Base-by-base conservation (phyloP, 2,888 invertebrate species). In the Drosophila neoperkinsi region DNA sequence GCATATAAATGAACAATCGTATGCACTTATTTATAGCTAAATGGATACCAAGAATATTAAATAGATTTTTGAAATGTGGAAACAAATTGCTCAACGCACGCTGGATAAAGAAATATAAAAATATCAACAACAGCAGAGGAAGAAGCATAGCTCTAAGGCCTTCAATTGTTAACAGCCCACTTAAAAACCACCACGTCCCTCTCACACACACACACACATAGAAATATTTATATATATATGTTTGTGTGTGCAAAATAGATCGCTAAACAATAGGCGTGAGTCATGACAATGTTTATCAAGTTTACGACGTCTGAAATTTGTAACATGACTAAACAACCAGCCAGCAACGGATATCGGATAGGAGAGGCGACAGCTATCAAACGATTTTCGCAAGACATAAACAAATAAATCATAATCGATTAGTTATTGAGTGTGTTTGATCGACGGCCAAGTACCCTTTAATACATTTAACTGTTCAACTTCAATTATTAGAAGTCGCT, bases 201-300 rank as follows among this genome's bases (percentile, higher is more conserved):
- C 28, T 10, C n/a, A 1, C 9, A n/a, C 10, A 41, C n/a, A 21
- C 41, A 21, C 5, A 21, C 41, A 5, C 4, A 25, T 16, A 16
- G 9, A 25, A 16, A 25, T 21, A 46, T 16, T 28, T n/a, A 41
- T n/a, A 41, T 4, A 41, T 34, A 25, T 10, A 5, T 46, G 7
- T 16, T 0, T 46, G 9, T 46, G 13, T 38, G 18, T n/a, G 55
- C n/a, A n/a, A 1, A 55, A 30, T 21, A 4, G 41, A 61, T 55
- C 34, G 61, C 16, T 25, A 31, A 13, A 1, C 18, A 38, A 38
- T 36, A 31, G n/a, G 28, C 30, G 18, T 77, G 76, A 77, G 56
- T 77, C 77, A 77, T 63, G 33, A 2, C 28, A 56, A 30, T 28
- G 1, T 13, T 46, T 71, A 74, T 78, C 63, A 38, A 33, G 34